Base-by-base conservation (phyloP, 2,113 vertebrate genomes). In the Rhabdornis inornatus region DNA sequence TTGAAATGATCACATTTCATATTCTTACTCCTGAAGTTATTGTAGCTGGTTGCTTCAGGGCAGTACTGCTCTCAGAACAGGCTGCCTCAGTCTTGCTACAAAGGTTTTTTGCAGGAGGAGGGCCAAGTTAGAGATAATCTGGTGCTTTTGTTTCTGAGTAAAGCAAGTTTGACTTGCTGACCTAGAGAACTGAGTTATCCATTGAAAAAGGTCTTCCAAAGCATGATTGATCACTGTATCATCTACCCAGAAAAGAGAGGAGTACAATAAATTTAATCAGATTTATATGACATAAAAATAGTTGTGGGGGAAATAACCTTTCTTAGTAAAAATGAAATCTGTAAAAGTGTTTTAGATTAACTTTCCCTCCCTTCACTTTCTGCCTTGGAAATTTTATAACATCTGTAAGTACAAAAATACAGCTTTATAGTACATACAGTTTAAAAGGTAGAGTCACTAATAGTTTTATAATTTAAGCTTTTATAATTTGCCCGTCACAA, bases 401-500 rank as follows among this genome's bases (percentile, higher is more conserved):
- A 77, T 91, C 94, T 95, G 63, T 96, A 94, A 96, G 88, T 95
- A 96, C 69, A 75, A 87, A 86, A 83, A 81, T 81, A 71, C 95
- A 96, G 86, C 80, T 96, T 96, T 96, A 94, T 95, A 96, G 61
- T 93, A 88, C 88, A 61, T 78, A 94, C 76, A 76, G 65, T 91
- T 93, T 87, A 90, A 96, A 83, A 93, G 77, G 30, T 84, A 94
- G 59, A 93, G 86, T 94, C 90, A 93, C 69, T 94, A 84, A 65
- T 90, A 95, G 61, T 97, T 96, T 95, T 94, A 87, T 95, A 95
- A 95, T 95, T 95, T 95, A 96, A 91, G 91, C 49, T 91, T 97
- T 94, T 95, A 83, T 94, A 95, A 33, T 64, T 83, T 93, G 23
- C 72, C 72, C 50, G 57, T 96, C 86, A 95, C 72, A n/a, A 70